A percentile compares a stretch with the other conserved stretches of the same genome.
These are phyloP conservation scores for Hylaeus volcanicus DNA, from an alignment of 1,140 invertebrate genomes.

Conservation along the genomic window DNA sequence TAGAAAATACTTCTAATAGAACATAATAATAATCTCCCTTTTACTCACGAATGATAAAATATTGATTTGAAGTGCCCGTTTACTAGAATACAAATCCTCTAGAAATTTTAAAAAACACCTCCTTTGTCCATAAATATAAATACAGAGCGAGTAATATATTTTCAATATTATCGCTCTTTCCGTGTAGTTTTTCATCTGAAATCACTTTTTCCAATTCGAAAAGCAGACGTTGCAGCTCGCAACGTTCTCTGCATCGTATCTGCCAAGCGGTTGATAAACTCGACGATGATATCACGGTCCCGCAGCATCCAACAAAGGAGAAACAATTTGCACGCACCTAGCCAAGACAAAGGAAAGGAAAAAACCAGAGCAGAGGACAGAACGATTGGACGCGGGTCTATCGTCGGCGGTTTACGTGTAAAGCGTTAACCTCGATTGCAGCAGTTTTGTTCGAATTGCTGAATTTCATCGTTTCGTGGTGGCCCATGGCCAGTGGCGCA, in stretches of 20 bases:
- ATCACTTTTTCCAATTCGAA: not conserved
- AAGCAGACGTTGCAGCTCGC: not conserved
- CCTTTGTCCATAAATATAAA: too few species aligned
- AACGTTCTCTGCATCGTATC: not conserved
- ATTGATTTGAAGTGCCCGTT: too few species aligned
- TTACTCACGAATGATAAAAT: too few species aligned
- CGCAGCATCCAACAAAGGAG: constrained; percentile 17
- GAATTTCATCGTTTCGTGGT: constrained; percentile 32
- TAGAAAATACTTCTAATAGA: too few species aligned
- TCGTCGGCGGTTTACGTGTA: constrained; percentile 32
- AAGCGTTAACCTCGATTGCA: constrained; percentile 28
- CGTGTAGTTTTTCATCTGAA: not conserved
- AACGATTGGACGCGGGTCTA: not conserved
- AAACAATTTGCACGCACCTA: constrained; percentile 29
- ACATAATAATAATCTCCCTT: too few species aligned
- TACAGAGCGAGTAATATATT: too few species aligned
- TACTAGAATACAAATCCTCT: too few species aligned
- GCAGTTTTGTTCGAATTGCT: constrained; percentile 14
- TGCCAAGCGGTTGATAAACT: not conserved
- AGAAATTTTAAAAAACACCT: too few species aligned
- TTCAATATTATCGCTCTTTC: too few species aligned
- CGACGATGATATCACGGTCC: not conserved
- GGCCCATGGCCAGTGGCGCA: not conserved
- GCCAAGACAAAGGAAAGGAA: constrained; percentile 19
- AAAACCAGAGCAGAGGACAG: not conserved